Base-by-base conservation (phyloP, 2,888 invertebrate species). In the Himalopsyche tibetana region DNA sequence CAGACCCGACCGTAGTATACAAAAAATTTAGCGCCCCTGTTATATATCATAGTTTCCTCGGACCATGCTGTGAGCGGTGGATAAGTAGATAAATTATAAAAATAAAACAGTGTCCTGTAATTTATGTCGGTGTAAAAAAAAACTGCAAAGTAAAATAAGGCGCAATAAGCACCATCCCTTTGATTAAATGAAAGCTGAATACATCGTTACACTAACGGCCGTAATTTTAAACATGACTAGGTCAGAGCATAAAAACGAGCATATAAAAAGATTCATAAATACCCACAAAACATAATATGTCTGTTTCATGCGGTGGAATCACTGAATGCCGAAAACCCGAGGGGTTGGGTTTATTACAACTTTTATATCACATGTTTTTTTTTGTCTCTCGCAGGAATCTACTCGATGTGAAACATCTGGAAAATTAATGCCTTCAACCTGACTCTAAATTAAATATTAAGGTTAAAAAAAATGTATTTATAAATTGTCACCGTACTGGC, bases 111-210 rank as follows among this genome's bases (percentile, higher is more conserved):
- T 82, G 83, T 80, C 81, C 80, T 11, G 69, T 88, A 85, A 88
- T 88, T 88, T 88, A 88, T 88, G 88, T 84, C 82, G 74, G 36
- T 82, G 69, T 84, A 86, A 86, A 86, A 82, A n/a, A 69, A 51
- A 86, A 79, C 83, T 55, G 69, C 82, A 79, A 74, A 83, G 81
- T 56, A 86, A 86, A 86, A 82, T 79, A 74, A 86, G 84, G 86
- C 86, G 87, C 83, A 86, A 87, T 87, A 82, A 82, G 79, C 79
- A 55, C 56, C 81, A 86, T 82, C 84, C 84, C 82, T 87, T 87
- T 88, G 84, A 88, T 88, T 85, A 87, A 88, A 87, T 85, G 82
- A 85, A 86, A 85, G 81, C 80, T 82, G 82, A 84, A 84, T 84
- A 45, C 86, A 51, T 84, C 84, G 79, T 85, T 84, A 83, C 38